Conservation (phyloP, 2,113 vertebrate species). For the Condylura cristata region DNA sequence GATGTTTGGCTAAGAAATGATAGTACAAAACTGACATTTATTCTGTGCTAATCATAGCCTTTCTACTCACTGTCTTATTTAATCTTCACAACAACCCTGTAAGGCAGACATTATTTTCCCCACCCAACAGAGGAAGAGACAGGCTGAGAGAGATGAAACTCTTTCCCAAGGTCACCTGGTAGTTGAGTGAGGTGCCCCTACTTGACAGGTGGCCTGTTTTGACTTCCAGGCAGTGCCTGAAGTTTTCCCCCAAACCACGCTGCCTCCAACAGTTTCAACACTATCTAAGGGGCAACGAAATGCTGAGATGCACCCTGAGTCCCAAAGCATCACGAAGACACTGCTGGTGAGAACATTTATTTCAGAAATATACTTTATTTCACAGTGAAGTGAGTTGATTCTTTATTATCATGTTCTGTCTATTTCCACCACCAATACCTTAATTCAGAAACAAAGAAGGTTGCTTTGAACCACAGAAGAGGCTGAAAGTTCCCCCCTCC, state of each 20-base stretch:
- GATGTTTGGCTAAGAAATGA: slow-evolving; percentile 78
- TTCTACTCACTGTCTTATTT: slow-evolving; percentile 62
- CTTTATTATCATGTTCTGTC: not conserved
- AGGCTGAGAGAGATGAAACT: slow-evolving; percentile 11
- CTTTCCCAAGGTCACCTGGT: slow-evolving; percentile 8
- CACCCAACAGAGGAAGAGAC: slow-evolving; percentile 44
- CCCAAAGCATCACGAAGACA: not conserved
- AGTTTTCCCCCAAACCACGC: not conserved
- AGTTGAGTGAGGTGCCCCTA: not conserved
- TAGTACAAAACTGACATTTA: slow-evolving; percentile 73
- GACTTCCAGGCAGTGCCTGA: not conserved
- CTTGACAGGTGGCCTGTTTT: not conserved
- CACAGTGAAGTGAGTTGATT: not conserved
- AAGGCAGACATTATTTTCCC: slow-evolving; percentile 11
- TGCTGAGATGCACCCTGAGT: not conserved
- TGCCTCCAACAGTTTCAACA: slow-evolving; percentile 4
- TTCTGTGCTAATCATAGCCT: slow-evolving; percentile 71
- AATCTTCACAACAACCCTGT: slow-evolving; percentile 51
- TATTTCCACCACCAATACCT: not conserved
- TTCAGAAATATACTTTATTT: slow-evolving; percentile 37
- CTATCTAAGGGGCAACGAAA: not conserved
- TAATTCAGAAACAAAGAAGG: not conserved
- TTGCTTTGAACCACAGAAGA: not conserved
- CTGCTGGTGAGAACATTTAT: not conserved
- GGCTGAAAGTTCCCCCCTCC: not conserved